Evolutionary conservation across 2,888 invertebrate genomes (phyloP).

Genomic region (Galeopsomyia nigrocyanea): DNA sequence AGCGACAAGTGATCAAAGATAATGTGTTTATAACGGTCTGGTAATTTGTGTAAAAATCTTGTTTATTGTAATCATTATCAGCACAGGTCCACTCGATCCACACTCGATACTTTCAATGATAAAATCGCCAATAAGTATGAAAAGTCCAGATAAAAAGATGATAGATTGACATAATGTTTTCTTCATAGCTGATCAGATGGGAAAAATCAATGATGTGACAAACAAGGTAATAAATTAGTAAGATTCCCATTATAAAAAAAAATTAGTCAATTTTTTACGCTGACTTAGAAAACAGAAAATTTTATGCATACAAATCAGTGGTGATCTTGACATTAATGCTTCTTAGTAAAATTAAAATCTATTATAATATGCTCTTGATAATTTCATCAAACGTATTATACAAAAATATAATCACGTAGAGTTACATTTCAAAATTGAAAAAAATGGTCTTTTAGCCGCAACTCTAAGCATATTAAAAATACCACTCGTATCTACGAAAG

Average conservation of each 20-base stretch:
- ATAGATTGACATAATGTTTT: constrained; percentile 19
- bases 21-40: constrained; percentile 17
- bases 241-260: no score
- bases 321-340: no score
- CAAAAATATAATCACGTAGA: no score
- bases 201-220: background rate
- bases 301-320: no score
- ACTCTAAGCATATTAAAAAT: no score
- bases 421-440: no score
- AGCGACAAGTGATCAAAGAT: constrained; percentile 6
- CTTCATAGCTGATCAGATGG: background rate
- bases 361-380: no score
- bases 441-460: no score
- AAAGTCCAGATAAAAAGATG: constrained; percentile 20
- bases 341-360: no score
- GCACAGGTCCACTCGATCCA: constrained; percentile 12
- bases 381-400: background rate
- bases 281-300: no score
- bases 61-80: constrained; percentile 32
- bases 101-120: background rate
- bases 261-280: no score
- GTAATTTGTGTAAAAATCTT: constrained; percentile 24
- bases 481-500: no score
- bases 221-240: constrained; percentile 2
- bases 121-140: constrained; percentile 4